Percentiles rank a stretch among this genome's conserved stretches.
Conservation (phyloP, 2,113 vertebrate species). For the Trichomycterus rosablanca region DNA sequence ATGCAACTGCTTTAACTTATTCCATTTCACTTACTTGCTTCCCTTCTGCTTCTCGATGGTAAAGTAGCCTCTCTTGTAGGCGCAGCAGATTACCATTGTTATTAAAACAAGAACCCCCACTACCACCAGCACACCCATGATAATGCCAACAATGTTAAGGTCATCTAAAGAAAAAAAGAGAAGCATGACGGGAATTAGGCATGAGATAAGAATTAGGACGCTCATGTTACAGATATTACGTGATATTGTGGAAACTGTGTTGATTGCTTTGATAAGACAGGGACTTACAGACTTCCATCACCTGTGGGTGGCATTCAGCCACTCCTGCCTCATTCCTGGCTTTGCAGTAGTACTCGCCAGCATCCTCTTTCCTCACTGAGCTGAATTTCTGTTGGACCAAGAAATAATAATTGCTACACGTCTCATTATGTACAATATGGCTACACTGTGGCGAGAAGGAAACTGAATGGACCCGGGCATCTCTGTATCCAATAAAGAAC, state of each 20-base stretch:
- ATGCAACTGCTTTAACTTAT: too few species aligned
- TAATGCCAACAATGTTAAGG: conserved; percentile 81
- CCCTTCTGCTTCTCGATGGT: conserved; percentile 75
- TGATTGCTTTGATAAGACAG: not conserved
- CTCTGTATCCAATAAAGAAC: too few species aligned
- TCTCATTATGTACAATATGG: too few species aligned
- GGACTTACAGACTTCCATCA: not conserved
- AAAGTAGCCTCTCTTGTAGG: conserved; percentile 90
- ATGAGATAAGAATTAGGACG: not conserved
- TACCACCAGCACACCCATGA: conserved; percentile 86
- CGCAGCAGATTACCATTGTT: conserved; percentile 87
- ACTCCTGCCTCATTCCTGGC: not conserved
- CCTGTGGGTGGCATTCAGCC: not conserved
- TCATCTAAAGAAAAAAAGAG: conserved; percentile 72
- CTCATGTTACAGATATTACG: too few species aligned
- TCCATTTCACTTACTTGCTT: conserved; percentile 80
- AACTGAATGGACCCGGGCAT: too few species aligned
- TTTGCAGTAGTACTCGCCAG: not conserved
- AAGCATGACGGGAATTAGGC: not conserved
- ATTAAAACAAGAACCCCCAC: conserved; percentile 79
- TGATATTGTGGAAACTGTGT: too few species aligned
- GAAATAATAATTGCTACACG: not conserved
- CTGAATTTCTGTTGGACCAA: conserved; percentile 72
- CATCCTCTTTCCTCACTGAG: conserved; percentile 23
- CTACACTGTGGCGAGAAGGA: too few species aligned